phyloP scores from a whole-genome alignment of 2,113 vertebrate genomes.

The Indicator indicator region DNA sequence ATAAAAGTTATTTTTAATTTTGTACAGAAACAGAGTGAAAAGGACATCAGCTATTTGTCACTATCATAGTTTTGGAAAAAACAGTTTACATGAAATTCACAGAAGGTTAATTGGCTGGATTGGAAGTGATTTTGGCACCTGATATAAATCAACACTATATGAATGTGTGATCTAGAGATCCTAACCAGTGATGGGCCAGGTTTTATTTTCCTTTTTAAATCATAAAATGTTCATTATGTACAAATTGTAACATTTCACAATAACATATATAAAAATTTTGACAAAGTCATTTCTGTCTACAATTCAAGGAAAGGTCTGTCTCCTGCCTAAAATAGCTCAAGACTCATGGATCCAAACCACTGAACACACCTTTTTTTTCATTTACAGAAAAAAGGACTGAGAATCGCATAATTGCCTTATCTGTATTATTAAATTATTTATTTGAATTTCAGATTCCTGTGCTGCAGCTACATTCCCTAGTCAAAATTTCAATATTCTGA shows the following conservation, averaged over 20 bases:
- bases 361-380: neutral
- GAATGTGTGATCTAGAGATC: neutral
- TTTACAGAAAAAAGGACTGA: neutral
- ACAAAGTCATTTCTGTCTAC: neutral
- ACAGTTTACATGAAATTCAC: neutral
- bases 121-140: neutral
- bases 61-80: neutral
- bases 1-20: constrained; percentile 36
- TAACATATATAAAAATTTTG: neutral
- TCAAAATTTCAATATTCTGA: neutral
- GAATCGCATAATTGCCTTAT: neutral
- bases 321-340: neutral
- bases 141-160: neutral
- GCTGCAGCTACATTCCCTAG: neutral
- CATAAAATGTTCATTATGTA: neutral
- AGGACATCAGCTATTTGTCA: neutral
- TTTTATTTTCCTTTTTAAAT: neutral
- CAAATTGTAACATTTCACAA: neutral
- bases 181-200: neutral
- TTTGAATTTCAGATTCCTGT: neutral
- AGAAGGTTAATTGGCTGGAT: neutral
- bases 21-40: neutral
- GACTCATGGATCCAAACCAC: neutral
- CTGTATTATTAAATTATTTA: neutral
- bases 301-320: neutral